Evolutionary conservation across 2,888 invertebrate species (phyloP), one percentile per base, ranked within the genome.

Genomic region (Caenorhabditis sinica): DNA sequence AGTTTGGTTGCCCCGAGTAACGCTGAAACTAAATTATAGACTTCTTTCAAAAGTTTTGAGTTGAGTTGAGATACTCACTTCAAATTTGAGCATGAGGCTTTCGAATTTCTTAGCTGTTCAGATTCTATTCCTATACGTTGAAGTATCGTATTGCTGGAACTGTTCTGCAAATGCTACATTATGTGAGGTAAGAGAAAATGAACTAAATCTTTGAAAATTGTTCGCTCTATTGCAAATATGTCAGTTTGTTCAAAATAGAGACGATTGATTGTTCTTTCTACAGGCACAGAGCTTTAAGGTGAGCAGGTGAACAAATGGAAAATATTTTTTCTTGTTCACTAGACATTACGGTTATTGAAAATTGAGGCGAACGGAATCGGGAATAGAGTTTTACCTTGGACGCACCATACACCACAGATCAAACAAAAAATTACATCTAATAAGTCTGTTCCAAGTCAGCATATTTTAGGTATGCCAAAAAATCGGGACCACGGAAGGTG

Each of bases 1-100:
- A 58, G 61, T 60, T 58, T 69, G 69, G 76, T 77, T 77, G 76
- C 69, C 76, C 51, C 40, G 13, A 77, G 76, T 77, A 77, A 77
- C 76, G 43, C 51, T 60, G 76, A 69, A 77, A 77, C 30, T 77
- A 51, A 77, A 77, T 77, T 77, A 77, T 76, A 76, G 65, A 43
- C 23, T 13, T 17, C n/a, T 11, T n/a, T 40, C 40, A 15, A 74
- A 25, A 30, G 25, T 51, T 74, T 25, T 23, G 20, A 28, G 30
- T 30, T 43, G 61, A 36, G 20, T 28, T 43, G n/a, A 30, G 23
- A 43, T 15, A 15, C 30, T 45, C 45, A 63, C 28, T 65, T 56
- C 25, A 23, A 49, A 33, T n/a, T 43, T n/a, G 66, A 66, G 65
- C 49, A 74, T 65, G 63, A 36, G 40, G 4, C 36, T 56, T 1